Evolutionary conservation across 2,888 invertebrate species (phyloP).

Genomic region (Bombyx huttoni): DNA sequence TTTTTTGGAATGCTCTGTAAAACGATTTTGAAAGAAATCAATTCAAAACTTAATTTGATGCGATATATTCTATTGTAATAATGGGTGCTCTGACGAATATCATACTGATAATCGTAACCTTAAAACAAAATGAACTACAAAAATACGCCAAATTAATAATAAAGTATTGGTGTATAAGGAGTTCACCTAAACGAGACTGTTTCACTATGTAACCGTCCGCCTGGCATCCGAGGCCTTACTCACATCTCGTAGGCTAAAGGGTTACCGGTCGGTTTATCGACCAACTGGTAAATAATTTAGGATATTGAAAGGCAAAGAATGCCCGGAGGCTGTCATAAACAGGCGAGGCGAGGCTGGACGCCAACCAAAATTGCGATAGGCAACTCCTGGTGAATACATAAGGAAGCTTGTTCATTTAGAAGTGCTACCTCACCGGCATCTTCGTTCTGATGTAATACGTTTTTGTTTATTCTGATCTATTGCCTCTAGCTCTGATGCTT

Average conservation of each 20-base stretch:
- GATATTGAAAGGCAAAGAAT: constrained; percentile 4
- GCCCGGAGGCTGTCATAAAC: constrained; percentile 4
- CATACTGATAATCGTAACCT: too few species aligned
- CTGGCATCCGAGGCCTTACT: not conserved
- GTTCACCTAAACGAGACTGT: not conserved
- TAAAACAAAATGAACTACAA: not conserved
- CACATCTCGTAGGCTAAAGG: not conserved
- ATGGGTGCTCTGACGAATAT: too few species aligned
- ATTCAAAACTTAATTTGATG: too few species aligned
- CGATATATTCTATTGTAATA: too few species aligned
- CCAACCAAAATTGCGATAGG: not conserved
- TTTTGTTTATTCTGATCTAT: too few species aligned
- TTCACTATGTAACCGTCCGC: not conserved
- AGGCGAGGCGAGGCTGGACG: not conserved
- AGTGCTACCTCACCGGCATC: not conserved
- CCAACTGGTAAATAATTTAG: constrained; percentile 4
- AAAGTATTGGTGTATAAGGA: not conserved
- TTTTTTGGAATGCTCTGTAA: too few species aligned
- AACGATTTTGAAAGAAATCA: too few species aligned
- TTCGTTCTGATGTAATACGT: too few species aligned
- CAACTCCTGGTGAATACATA: not conserved
- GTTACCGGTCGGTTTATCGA: not conserved
- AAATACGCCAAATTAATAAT: not conserved
- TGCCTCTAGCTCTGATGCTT: too few species aligned
- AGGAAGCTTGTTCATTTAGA: not conserved